These are phyloP conservation scores for Grantiella picta DNA, from an alignment of 2,113 vertebrate species.

Conservation along the genomic window DNA sequence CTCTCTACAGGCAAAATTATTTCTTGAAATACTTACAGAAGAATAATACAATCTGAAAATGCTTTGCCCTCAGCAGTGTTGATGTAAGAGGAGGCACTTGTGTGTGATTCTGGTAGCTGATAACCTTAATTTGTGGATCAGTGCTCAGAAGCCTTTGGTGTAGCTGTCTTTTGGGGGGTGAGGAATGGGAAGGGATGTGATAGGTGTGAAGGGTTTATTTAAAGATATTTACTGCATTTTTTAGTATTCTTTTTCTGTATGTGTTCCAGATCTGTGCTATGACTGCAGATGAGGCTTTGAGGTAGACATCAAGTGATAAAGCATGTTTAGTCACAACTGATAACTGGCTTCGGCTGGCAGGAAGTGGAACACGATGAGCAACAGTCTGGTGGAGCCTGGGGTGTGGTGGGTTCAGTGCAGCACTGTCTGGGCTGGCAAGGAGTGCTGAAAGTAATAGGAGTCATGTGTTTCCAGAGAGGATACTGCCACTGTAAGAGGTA, in stretches of 20 bases:
- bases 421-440: not conserved
- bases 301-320: not conserved
- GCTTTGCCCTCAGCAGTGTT: not conserved
- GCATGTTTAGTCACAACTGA: not conserved
- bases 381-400: not conserved
- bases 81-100: not conserved
- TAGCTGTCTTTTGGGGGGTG: not conserved
- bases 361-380: conserved; percentile 34
- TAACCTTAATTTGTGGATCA: not conserved
- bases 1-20: not conserved
- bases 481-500: not conserved
- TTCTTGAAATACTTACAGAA: not conserved
- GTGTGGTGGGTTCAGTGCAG: not conserved
- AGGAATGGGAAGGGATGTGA: not conserved
- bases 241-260: not conserved
- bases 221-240: not conserved
- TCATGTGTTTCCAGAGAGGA: not conserved
- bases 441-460: not conserved
- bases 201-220: not conserved
- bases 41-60: not conserved
- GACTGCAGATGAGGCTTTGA: not conserved
- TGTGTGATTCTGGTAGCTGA: not conserved
- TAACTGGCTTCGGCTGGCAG: not conserved
- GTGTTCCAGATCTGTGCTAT: not conserved
- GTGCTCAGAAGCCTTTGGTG: not conserved